A percentile compares a stretch with the other conserved stretches of the same genome.
Evolutionary conservation across 1,140 invertebrate species (phyloP).

Genomic region (Leucophenga varia): DNA sequence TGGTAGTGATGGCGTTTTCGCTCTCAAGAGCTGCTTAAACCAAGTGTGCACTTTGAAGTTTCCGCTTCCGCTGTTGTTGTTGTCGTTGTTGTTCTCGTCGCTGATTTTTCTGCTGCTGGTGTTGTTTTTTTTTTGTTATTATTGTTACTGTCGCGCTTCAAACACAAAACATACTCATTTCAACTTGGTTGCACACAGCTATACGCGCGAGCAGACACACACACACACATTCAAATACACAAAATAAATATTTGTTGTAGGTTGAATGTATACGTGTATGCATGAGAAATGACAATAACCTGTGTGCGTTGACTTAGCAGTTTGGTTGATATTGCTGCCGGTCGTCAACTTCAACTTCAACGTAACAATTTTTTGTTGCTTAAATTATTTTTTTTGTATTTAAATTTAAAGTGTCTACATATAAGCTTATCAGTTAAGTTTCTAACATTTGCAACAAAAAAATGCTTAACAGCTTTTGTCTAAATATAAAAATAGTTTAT

Average conservation of each 20-base stretch:
- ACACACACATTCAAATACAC: conserved; percentile 2
- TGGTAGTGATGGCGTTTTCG: too few relatives aligned
- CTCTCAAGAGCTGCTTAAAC: too few relatives aligned
- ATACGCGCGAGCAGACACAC: conserved; percentile 16
- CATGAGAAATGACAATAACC: too few relatives aligned
- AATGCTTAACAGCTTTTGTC: too few relatives aligned
- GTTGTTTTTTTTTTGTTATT: conserved; percentile 6
- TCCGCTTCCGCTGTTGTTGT: conserved; percentile 41
- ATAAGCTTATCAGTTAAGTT: too few relatives aligned
- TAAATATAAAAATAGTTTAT: too few relatives aligned
- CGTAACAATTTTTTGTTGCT: conserved; percentile 18
- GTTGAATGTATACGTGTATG: too few relatives aligned
- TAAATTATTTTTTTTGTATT: conserved; percentile 18
- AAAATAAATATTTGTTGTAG: too few relatives aligned
- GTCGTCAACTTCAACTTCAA: too few relatives aligned
- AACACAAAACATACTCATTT: conserved; percentile 42
- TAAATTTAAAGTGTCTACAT: conserved; percentile 28
- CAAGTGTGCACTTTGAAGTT: conserved; percentile 45
- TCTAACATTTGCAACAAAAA: too few relatives aligned
- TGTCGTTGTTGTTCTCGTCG: conserved; percentile 27
- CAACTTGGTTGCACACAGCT: conserved; percentile 41
- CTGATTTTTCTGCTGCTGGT: conserved; percentile 8
- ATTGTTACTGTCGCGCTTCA: conserved; percentile 26
- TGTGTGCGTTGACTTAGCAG: too few relatives aligned
- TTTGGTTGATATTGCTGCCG: background rate